Conservation (phyloP, 2,888 invertebrate species). For the Hypena proboscidalis region DNA sequence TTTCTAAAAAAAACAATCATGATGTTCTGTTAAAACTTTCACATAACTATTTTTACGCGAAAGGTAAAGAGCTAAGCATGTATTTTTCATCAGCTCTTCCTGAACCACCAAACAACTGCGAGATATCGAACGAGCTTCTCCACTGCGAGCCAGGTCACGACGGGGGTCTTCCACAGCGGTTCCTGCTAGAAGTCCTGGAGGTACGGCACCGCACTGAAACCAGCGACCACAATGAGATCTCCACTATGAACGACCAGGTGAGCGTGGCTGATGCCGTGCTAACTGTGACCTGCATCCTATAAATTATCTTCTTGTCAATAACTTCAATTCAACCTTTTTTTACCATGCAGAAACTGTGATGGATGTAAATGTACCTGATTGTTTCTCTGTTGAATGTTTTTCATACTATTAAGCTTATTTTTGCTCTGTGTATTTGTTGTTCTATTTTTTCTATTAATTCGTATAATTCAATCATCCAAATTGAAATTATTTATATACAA, state of each 20-base stretch:
- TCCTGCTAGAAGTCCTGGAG: slow-evolving; percentile 91
- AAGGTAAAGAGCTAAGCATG: no score
- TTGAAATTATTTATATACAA: no score
- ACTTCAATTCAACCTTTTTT: neutral
- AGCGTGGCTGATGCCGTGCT: slow-evolving; percentile 55
- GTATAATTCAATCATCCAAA: no score
- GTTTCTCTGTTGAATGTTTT: no score
- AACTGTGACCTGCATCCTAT: slow-evolving; percentile 14
- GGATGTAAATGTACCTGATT: neutral
- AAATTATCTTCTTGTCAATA: slow-evolving; percentile 7
- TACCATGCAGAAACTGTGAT: no score
- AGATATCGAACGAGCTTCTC: slow-evolving; percentile 88
- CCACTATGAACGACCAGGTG: slow-evolving; percentile 88
- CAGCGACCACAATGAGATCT: slow-evolving; percentile 84
- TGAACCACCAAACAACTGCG: slow-evolving; percentile 91
- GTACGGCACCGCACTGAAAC: slow-evolving; percentile 82
- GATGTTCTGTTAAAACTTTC: no score
- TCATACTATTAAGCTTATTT: no score
- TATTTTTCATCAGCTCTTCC: slow-evolving; percentile 86
- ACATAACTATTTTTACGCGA: no score
- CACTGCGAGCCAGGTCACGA: slow-evolving; percentile 92
- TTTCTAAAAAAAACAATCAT: no score
- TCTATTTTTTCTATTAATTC: no score
- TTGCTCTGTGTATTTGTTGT: no score
- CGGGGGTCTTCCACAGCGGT: slow-evolving; percentile 93